Percentiles rank a stretch among this genome's conserved stretches.
phyloP scores from a whole-genome alignment of 2,113 vertebrate species.

The Sturnira hondurensis region DNA sequence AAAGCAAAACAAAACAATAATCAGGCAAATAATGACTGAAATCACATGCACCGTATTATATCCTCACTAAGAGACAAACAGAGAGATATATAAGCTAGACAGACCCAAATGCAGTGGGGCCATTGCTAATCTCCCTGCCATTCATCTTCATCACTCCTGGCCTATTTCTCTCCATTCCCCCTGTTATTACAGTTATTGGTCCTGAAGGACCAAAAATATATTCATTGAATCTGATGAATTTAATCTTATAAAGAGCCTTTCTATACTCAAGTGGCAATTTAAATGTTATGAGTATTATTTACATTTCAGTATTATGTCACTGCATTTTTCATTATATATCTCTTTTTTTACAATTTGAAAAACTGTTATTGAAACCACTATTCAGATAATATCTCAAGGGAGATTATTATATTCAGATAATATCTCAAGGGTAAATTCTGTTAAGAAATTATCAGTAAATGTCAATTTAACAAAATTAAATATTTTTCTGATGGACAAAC shows the following conservation, averaged over 20 bases:
- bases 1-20: not conserved
- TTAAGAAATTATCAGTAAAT: not conserved
- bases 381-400: no score
- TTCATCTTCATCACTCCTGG: not conserved
- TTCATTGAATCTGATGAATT: not conserved
- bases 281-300: not conserved
- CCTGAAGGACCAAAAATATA: not conserved
- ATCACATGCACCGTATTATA: not conserved
- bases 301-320: not conserved
- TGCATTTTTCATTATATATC: not conserved
- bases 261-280: not conserved
- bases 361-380: no score
- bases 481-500: not conserved
- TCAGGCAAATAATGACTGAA: not conserved
- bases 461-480: not conserved
- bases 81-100: not conserved
- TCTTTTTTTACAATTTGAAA: not conserved
- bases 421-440: no score
- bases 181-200: not conserved
- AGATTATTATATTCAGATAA: no score
- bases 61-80: not conserved
- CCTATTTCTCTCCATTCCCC: not conserved
- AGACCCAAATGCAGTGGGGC: not conserved
- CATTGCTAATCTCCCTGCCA: not conserved
- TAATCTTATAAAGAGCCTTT: slow-evolving; percentile 38